Base-by-base conservation (phyloP, 2,888 invertebrate genomes). In the Thera obeliscata region DNA sequence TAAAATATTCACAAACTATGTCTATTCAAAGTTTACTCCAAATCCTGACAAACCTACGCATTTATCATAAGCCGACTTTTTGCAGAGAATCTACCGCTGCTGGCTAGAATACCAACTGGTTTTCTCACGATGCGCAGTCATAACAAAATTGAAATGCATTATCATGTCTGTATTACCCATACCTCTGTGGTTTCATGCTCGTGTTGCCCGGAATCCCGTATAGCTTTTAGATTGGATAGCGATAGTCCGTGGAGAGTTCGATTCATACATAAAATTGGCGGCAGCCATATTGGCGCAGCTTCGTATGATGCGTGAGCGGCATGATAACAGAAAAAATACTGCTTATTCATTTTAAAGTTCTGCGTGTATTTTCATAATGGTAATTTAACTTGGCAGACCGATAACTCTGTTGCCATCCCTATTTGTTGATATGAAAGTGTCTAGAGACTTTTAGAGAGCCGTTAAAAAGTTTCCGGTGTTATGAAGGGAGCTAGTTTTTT, bases 231-330 rank as follows among this genome's bases (percentile, higher is more conserved):
- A 82, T 83, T 82, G 80, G 79, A 80, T 77, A 76, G 77, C 76
- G 74, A 82, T 80, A 76, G 78, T 77, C 82, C 78, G 67, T 74
- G 69, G 81, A 76, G 82, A 81, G 80, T 83, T 81, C 74, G 79
- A 81, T 82, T 86, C 83, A 84, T 85, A 86, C 85, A 86, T 86
- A 85, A 85, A 85, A 82, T 85, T 83, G 81, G 81, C 79, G 79
- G 71, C 77, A 78, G 85, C 82, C 84, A 82, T 84, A 76, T 81
- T 82, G 81, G 76, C 76, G 75, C 69, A 66, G 63, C 73, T 71
- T 72, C 70, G 77, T 71, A 66, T 69, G 73, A 77, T 80, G 83
- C 86, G 85, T 87, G 84, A 76, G 79, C 65, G 69, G 85, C 78
- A 81, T 86, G 73, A 76, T 76, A 82, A 80, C 9, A 46, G 2